Evolutionary conservation across 2,888 invertebrate species (phyloP), one percentile per base, ranked within the genome.

Genomic region (Aleiodes leptofemur): DNA sequence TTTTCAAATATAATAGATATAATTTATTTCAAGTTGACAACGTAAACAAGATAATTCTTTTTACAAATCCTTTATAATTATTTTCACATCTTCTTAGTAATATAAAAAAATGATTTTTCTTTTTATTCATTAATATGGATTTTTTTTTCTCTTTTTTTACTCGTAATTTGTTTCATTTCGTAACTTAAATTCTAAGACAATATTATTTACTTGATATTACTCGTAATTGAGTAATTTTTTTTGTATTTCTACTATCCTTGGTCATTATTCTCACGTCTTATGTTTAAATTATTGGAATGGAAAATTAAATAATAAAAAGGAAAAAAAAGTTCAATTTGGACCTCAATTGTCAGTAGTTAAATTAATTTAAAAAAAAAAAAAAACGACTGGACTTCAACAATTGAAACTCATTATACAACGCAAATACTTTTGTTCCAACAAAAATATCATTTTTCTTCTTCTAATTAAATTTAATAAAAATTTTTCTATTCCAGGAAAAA

Each of bases 1-100:
- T 64, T 77, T 55, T 79, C 66, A 79, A 78, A 76, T 84, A 83
- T 81, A 82, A 82, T 85, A 83, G 81, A 84, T 83, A 82, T 83
- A 82, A 86, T 84, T 83, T 85, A 85, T 84, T 85, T 85, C 73
- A 79, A 84, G 81, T 74, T 85, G 81, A 82, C 85, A 86, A 86
- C 83, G 79, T 84, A 86, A 86, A 85, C 85, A 85, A 85, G 82
- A 78, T 74, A 73, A 73, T 76, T 48, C 34, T 55, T 55, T 64
- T 68, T 73, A 71, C 73, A 57, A 71, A 73, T 6, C 34, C 34
- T 34, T 55, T 73, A 72, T 73, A 56, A 69, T 68, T 55, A 66
- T 73, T 48, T 5, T 76, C 72, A 76, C 72, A 76, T 74, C 71
- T 73, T 72, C 76, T 72, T 59, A 69, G 57, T 53, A 66, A 76